These are phyloP conservation scores for Furcula furcula DNA, from an alignment of 2,888 invertebrate genomes.

Conservation along the genomic window DNA sequence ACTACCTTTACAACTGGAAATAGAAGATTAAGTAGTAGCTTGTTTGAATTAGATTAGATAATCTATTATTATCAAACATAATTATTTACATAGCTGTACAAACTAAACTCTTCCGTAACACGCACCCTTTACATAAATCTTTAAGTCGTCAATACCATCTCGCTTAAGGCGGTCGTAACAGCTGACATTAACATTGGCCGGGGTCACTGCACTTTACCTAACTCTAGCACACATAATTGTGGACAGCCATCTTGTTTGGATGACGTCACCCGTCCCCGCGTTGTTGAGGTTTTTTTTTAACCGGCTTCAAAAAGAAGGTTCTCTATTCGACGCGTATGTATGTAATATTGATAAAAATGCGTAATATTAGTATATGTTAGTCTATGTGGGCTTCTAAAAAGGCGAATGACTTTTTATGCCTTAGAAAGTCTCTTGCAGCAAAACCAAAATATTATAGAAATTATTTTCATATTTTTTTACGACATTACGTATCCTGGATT, in stretches of 20 bases:
- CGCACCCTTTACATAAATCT: neutral
- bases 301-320: too few species aligned
- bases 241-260: constrained; percentile 46
- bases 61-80: neutral
- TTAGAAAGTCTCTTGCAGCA: too few species aligned
- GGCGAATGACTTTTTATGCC: too few species aligned
- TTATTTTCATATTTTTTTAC: too few species aligned
- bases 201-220: constrained; percentile 65
- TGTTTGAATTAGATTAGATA: constrained; percentile 1
- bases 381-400: too few species aligned
- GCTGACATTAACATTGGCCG: constrained; percentile 66
- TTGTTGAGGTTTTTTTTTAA: constrained; percentile 23
- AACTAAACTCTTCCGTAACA: neutral
- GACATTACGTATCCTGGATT: too few species aligned
- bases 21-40: neutral
- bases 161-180: constrained; percentile 42
- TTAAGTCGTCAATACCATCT: constrained; percentile 34
- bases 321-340: too few species aligned
- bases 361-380: too few species aligned
- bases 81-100: constrained; percentile 1
- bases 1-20: too few species aligned
- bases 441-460: too few species aligned
- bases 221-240: constrained; percentile 48
- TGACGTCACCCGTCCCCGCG: constrained; percentile 47
- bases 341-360: too few species aligned